phyloP scores from a whole-genome alignment of 2,113 vertebrate species.

The Lamprotornis superbus region DNA sequence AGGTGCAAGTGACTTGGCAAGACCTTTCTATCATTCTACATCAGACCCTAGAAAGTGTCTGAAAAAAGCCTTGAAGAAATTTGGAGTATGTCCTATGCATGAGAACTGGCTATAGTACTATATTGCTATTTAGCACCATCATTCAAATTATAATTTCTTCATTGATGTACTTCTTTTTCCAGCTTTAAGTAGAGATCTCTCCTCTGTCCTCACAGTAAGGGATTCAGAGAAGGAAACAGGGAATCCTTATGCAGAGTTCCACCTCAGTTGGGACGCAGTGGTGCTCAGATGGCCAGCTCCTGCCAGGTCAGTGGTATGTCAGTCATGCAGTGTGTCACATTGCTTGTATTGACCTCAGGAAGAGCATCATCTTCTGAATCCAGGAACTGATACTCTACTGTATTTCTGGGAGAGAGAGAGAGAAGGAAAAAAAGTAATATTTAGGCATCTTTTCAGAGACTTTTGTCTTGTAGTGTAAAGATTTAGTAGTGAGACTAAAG shows the following conservation, averaged over 20 bases:
- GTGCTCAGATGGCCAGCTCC: conserved; percentile 62
- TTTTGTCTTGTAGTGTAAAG: background rate
- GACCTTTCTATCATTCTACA: background rate
- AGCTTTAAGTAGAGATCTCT: conserved; percentile 67
- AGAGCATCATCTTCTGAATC: conserved; percentile 28
- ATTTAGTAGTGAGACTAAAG: background rate
- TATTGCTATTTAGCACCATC: conserved; percentile 46
- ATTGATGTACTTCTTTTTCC: conserved; percentile 69
- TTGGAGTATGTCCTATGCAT: conserved; percentile 30
- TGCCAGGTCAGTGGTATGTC: conserved; percentile 67
- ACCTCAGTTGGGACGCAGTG: conserved; percentile 57
- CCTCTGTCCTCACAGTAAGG: conserved; percentile 65
- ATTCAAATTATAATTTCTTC: conserved; percentile 59
- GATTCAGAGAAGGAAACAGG: conserved; percentile 66
- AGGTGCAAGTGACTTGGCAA: background rate
- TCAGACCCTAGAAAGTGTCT: background rate
- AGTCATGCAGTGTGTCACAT: conserved; percentile 67
- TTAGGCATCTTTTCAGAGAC: background rate
- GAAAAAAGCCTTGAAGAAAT: background rate
- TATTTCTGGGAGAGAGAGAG: background rate
- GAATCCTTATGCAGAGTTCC: conserved; percentile 66
- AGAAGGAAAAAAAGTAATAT: background rate
- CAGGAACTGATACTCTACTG: background rate
- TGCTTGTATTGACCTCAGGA: conserved; percentile 57
- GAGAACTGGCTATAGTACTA: conserved; percentile 39